A percentile compares a stretch with the other conserved stretches of the same genome.
phyloP scores from a whole-genome alignment of 2,888 invertebrate species.

The Boloria euphrosyne region DNA sequence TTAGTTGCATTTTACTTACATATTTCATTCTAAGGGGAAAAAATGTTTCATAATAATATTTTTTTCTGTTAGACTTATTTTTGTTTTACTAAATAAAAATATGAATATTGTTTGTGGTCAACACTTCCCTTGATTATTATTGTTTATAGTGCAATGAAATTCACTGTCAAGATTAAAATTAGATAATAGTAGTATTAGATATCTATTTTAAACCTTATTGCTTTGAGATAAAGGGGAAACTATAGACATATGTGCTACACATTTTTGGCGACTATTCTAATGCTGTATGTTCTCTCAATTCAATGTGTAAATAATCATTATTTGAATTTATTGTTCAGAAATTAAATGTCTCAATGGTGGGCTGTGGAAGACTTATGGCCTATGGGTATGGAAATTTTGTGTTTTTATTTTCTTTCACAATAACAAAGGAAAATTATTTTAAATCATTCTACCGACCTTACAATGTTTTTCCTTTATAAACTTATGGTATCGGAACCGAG shows the following conservation, averaged over 20 bases:
- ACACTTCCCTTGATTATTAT: slow-evolving; percentile 21
- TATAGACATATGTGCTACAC: slow-evolving; percentile 23
- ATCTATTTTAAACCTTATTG: slow-evolving; percentile 24
- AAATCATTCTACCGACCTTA: slow-evolving; percentile 30
- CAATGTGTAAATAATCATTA: slow-evolving; percentile 37
- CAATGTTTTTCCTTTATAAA: slow-evolving; percentile 34
- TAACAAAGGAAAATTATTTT: slow-evolving; percentile 29
- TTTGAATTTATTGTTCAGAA: slow-evolving; percentile 41
- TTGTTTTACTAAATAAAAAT: background rate
- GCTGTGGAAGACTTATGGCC: slow-evolving; percentile 44
- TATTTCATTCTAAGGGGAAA: too few species aligned
- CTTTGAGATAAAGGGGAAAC: slow-evolving; percentile 26
- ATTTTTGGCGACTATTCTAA: slow-evolving; percentile 37
- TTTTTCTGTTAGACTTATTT: too few species aligned
- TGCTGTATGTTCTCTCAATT: slow-evolving; percentile 33
- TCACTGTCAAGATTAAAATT: slow-evolving; percentile 30
- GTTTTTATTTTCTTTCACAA: slow-evolving; percentile 41
- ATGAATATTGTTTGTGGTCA: slow-evolving; percentile 14
- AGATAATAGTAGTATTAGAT: slow-evolving; percentile 19
- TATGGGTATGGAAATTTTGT: slow-evolving; percentile 46
- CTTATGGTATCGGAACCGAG: slow-evolving; percentile 26
- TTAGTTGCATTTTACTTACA: too few species aligned
- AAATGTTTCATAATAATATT: too few species aligned
- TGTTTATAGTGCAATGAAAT: slow-evolving; percentile 22
- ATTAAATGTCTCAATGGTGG: slow-evolving; percentile 43